These are phyloP conservation scores for Notolabrus celidotus DNA, from an alignment of 2,797 vertebrate species.

Conservation along the genomic window DNA sequence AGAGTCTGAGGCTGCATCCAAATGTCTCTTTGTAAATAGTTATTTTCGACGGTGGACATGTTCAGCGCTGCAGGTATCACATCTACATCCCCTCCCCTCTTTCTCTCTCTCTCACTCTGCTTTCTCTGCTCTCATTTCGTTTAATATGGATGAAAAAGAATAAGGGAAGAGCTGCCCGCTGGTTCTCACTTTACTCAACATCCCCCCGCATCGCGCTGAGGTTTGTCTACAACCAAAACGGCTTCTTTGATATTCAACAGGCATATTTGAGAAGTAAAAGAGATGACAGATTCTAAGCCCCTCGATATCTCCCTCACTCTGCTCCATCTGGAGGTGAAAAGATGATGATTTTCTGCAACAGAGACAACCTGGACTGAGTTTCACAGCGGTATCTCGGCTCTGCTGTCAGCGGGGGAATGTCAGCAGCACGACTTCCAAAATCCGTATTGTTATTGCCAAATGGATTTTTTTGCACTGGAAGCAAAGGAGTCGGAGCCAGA, in stretches of 20 bases:
- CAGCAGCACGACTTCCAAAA: constrained; percentile 22
- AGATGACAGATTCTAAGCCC: constrained; percentile 35
- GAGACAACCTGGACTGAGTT: constrained; percentile 35
- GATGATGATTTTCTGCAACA: constrained; percentile 31
- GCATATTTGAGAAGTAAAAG: constrained; percentile 19
- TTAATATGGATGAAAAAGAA: constrained; percentile 43
- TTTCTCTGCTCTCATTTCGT: constrained; percentile 30
- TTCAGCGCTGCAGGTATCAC: constrained; percentile 33
- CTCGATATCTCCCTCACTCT: neutral
- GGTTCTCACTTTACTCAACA: constrained; percentile 37
- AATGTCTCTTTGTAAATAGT: constrained; percentile 45
- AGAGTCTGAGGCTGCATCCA: constrained; percentile 28
- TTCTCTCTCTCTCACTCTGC: constrained; percentile 1
- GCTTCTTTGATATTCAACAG: constrained; percentile 43
- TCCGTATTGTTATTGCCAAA: constrained; percentile 31
- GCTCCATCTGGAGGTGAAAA: constrained; percentile 29
- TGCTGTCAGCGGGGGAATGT: constrained; percentile 5
- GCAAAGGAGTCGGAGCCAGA: constrained; percentile 46
- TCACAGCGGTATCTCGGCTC: constrained; percentile 32
- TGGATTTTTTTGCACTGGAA: constrained; percentile 33
- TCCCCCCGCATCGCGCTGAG: neutral
- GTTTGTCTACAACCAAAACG: constrained; percentile 29
- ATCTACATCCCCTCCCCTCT: constrained; percentile 24
- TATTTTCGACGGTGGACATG: constrained; percentile 29
- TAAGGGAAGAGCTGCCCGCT: constrained; percentile 20